Base-by-base conservation (phyloP, 1,140 invertebrate species). In the Plodia interpunctella region DNA sequence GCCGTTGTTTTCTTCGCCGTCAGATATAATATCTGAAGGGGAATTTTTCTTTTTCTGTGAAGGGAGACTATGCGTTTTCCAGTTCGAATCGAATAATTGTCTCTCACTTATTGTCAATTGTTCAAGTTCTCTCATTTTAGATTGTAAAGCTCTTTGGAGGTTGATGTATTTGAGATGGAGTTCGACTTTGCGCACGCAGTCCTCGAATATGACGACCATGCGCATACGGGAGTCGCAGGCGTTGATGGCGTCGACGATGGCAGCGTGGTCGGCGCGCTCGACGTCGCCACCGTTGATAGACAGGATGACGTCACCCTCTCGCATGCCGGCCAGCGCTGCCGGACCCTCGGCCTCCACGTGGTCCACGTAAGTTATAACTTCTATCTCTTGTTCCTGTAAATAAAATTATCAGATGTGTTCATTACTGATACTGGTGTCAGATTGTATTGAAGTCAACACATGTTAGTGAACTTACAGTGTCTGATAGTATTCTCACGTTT, bases 351-450 rank as follows among this genome's bases (percentile, higher is more conserved):
- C 94, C 69, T 98, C 97, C n/a, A 98, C 96, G 76, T 97, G 97
- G 81, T 98, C 97, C 20, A 98, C 97, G 75, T 98, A 98, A 0
- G 97, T 98, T 19, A 98, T 97, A 90, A 98, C 96, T 83, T 98
- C 97, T 57, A 97, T 95, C 78, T 96, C 95, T 70, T 94, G 93
- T 64, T 90, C 89, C 89, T 90, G 65, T 25, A 11, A 53, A 44
- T 3, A 15, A 44, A n/a, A 15, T 6, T 15, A 44, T 15, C 2
- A 2, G 21, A 25, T 25, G 21, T 25, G 2, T 25, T 6, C 2
- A 3, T 25, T 25, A 25, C 6, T 25, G 6, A 25, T 3, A 25
- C 6, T 25, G 2, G 21, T 3, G 2, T 25, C 21, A 25, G 6
- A 25, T 2, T 25, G 21, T 6, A n/a, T n/a, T n/a, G n/a, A 25